Percentiles rank a stretch among this genome's conserved stretches.
Evolutionary conservation across 1,140 invertebrate species (phyloP).

Genomic region (Pentalonia nigronervosa): DNA sequence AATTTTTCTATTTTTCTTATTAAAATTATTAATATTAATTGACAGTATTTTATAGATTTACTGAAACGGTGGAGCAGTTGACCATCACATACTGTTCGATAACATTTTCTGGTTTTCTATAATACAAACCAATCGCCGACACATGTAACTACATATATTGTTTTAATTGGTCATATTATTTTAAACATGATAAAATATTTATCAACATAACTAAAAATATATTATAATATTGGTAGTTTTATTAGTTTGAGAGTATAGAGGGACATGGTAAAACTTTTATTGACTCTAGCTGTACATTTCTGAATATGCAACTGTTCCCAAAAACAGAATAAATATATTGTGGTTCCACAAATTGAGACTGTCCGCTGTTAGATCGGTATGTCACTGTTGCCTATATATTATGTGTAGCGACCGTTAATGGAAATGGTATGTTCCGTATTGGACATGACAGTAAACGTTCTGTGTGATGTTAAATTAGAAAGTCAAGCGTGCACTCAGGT

Average conservation of each 20-base stretch:
- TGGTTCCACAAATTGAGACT: not conserved
- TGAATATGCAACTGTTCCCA: not conserved
- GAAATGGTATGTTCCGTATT: not conserved
- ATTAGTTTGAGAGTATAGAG: not conserved
- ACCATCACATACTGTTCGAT: too few species aligned
- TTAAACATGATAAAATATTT: too few species aligned
- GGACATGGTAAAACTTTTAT: not conserved
- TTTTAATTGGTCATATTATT: too few species aligned
- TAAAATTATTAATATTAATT: not conserved
- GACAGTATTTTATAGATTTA: not conserved
- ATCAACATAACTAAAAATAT: too few species aligned
- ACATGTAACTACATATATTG: too few species aligned
- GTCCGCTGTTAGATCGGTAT: not conserved
- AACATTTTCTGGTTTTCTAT: too few species aligned
- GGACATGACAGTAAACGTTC: not conserved
- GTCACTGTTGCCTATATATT: not conserved
- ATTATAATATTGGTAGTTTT: too few species aligned
- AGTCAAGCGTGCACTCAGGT: not conserved
- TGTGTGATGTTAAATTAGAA: not conserved
- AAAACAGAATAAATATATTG: not conserved
- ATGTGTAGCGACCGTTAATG: not conserved
- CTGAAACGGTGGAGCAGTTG: not conserved
- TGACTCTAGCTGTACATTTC: not conserved
- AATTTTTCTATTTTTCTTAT: not conserved
- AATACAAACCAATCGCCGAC: too few species aligned